A percentile compares a stretch with the other conserved stretches of the same genome.
Conservation (phyloP, 2,888 invertebrate species). For the Tigriopus californicus region DNA sequence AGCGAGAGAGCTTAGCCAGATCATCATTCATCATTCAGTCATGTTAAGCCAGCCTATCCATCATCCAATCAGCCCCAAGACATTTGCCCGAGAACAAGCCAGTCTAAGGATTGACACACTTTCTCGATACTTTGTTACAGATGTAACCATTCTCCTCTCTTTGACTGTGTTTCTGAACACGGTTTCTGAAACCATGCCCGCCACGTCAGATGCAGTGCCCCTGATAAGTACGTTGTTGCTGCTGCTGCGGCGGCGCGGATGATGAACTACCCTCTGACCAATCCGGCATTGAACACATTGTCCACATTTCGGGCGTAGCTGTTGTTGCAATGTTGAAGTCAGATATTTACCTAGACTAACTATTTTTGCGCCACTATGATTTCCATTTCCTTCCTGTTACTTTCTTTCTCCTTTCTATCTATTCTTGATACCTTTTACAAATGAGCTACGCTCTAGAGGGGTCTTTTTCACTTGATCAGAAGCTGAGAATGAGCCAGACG, state of each 20-base stretch:
- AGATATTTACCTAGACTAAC: neutral
- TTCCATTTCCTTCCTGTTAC: neutral
- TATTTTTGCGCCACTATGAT: neutral
- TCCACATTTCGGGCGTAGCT: neutral
- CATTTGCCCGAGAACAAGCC: too few species aligned
- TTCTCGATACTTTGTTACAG: slow-evolving; percentile 39
- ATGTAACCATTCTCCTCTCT: slow-evolving; percentile 88
- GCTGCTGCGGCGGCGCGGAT: slow-evolving; percentile 9
- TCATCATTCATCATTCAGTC: too few species aligned
- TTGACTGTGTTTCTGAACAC: slow-evolving; percentile 94
- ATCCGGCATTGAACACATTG: neutral
- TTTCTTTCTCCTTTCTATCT: neutral
- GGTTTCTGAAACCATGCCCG: slow-evolving; percentile 93
- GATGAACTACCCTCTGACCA: slow-evolving; percentile 6
- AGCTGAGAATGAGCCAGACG: neutral
- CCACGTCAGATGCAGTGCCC: slow-evolving; percentile 97
- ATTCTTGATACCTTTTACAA: neutral
- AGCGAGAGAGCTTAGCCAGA: too few species aligned
- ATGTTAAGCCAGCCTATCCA: too few species aligned
- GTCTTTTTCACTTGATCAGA: too few species aligned
- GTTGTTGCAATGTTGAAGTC: neutral
- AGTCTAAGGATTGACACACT: too few species aligned
- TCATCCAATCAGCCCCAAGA: too few species aligned
- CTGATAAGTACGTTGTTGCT: slow-evolving; percentile 56
- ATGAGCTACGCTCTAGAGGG: neutral